Base-by-base conservation (phyloP, 2,797 vertebrate genomes). In the Cyclura pinguis region DNA sequence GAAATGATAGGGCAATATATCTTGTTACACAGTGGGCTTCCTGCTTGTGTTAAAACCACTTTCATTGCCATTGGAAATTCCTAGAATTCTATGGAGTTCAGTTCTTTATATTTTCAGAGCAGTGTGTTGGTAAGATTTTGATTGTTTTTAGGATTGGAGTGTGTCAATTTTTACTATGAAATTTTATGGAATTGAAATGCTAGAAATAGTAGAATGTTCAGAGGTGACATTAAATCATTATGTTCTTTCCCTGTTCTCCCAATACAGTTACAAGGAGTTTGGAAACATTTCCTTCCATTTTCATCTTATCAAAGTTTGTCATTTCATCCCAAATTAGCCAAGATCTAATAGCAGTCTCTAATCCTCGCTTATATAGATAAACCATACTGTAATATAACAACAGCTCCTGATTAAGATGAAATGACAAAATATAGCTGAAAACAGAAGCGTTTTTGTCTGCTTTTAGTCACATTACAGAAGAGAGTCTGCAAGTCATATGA, bases 41-140 rank as follows among this genome's bases (percentile, higher is more conserved):
- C 1, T 47, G 89, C 92, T 92, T 42, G 69, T 74, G 47, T 72
- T 87, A 59, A 9, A 38, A 64, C 89, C 62, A 35, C 7, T 96
- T 95, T 88, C 88, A 74, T 76, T 91, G 18, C 47, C 35, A 20
- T 77, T 64, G 47, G 0, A 0, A 93, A 67, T 32, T 14, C 50
- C 90, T 91, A 2, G 32, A 69, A 27, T 0, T 86, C 77, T 91
- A 24, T 88, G 22, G 1, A 86, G 81, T 87, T n/a, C 29, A 42
- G 74, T 38, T 55, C n/a, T 69, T 59, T 80, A 6, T 57, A 22
- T 84, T 94, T 94, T 90, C 88, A 84, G 73, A 85, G 87, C 81
- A 57, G 0, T 2, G 7, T 7, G 0, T 35, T 47, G 52, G 1
- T 83, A 87, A 24, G 18, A 16, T 82, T 84, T 84, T 77, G 55